phyloP scores from a whole-genome alignment of 2,888 invertebrate genomes.

The Carcina quercana region DNA sequence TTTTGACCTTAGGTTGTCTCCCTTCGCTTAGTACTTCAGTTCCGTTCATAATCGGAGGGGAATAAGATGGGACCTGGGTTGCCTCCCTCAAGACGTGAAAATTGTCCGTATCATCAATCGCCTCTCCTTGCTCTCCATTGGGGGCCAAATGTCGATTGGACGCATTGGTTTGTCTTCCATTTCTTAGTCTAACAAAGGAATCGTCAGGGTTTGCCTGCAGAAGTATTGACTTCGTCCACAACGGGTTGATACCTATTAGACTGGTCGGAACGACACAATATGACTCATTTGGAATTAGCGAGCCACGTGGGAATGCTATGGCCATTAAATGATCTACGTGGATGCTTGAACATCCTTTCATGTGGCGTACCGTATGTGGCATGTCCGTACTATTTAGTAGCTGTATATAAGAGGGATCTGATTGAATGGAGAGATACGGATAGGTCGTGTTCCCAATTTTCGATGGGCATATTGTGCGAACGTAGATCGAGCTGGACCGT shows the following conservation, averaged over 20 bases:
- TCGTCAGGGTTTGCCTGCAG: neutral
- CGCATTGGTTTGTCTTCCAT: slow-evolving; percentile 3
- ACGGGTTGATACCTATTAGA: slow-evolving; percentile 2
- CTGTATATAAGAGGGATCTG: slow-evolving; percentile 2
- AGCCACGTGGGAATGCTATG: neutral
- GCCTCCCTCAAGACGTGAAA: too few relatives aligned
- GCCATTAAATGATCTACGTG: neutral
- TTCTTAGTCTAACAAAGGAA: neutral
- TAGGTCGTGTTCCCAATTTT: neutral
- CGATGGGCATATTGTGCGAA: neutral
- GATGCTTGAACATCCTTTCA: slow-evolving; percentile 1
- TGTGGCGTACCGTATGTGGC: slow-evolving; percentile 4
- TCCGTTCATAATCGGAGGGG: too few relatives aligned
- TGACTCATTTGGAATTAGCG: neutral
- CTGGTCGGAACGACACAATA: neutral
- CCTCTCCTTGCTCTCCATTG: neutral
- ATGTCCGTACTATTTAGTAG: too few relatives aligned
- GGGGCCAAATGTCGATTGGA: neutral
- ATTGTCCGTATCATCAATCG: too few relatives aligned
- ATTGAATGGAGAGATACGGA: neutral
- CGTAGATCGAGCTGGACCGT: neutral
- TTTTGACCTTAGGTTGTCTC: too few relatives aligned
- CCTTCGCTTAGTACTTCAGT: too few relatives aligned
- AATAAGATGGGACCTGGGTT: too few relatives aligned
- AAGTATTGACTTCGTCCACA: slow-evolving; percentile 1